A percentile compares a stretch with the other conserved stretches of the same genome.
Evolutionary conservation across 2,113 vertebrate species (phyloP).

Genomic region (Phalacrocorax brasilianus): DNA sequence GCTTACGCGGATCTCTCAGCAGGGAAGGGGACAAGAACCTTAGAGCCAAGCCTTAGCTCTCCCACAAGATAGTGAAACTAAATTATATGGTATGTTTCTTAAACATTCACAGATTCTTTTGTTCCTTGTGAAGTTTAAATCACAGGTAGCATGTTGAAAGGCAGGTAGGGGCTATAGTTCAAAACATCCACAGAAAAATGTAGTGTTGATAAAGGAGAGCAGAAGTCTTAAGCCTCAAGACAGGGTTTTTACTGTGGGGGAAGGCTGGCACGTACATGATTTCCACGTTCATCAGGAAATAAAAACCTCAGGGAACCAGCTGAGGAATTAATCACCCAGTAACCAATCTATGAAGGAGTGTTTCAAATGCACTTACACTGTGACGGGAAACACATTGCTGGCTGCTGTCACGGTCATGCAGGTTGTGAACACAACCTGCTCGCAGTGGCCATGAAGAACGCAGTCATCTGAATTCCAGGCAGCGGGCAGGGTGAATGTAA

Average conservation of each 20-base stretch:
- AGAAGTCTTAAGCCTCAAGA: not conserved
- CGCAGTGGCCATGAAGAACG: conserved; percentile 91
- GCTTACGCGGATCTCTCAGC: not conserved
- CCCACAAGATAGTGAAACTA: not conserved
- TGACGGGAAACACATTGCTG: conserved; percentile 90
- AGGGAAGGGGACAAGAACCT: not conserved
- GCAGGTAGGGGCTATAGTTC: not conserved
- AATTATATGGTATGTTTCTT: not conserved
- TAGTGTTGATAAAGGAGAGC: not conserved
- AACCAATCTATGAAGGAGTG: not conserved
- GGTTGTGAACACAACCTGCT: conserved; percentile 93
- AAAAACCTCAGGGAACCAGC: not conserved
- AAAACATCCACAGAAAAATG: not conserved
- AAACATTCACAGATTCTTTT: not conserved
- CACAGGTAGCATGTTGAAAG: not conserved
- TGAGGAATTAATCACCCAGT: not conserved
- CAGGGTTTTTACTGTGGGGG: fast-evolving
- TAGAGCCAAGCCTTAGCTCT: not conserved
- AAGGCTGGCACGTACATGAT: not conserved
- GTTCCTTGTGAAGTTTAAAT: not conserved
- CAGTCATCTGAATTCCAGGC: conserved; percentile 96
- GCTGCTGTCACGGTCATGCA: conserved; percentile 94
- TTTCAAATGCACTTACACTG: conserved; percentile 82
- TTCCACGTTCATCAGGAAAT: not conserved
- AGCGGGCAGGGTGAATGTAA: conserved; percentile 91